Evolutionary conservation across 2,797 vertebrate species (phyloP).

Genomic region (Danio aesculapii): DNA sequence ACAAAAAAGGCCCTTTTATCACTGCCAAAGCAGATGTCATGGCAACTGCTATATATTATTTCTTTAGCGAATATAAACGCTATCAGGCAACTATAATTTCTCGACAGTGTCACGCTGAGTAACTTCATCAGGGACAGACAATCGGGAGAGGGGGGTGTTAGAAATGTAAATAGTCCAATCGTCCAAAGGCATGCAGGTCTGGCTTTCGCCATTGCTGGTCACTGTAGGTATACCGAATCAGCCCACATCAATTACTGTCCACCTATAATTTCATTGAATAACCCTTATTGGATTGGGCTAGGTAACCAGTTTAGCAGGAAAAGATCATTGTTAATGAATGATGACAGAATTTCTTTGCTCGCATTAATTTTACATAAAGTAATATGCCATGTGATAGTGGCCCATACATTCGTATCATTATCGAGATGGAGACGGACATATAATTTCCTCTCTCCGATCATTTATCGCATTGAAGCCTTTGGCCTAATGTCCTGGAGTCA

Average conservation of each 20-base stretch:
- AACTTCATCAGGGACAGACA: conserved; percentile 45
- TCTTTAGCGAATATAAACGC: conserved; percentile 52
- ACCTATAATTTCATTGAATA: conserved; percentile 55
- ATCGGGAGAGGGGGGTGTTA: conserved; percentile 10
- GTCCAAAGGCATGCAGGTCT: neutral
- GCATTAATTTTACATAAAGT: conserved; percentile 64
- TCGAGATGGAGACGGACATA: conserved; percentile 60
- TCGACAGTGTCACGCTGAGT: conserved; percentile 54
- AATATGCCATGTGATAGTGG: conserved; percentile 59
- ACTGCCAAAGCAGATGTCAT: conserved; percentile 67
- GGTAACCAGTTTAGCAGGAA: conserved; percentile 64
- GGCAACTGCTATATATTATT: conserved; percentile 69
- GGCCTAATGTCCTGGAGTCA: conserved; percentile 56
- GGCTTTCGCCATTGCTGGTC: conserved; percentile 13
- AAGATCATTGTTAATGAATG: conserved; percentile 65
- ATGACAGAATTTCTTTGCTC: conserved; percentile 62
- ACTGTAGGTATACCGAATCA: conserved; percentile 51
- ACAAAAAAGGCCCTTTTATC: conserved; percentile 66
- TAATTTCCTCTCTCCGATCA: conserved; percentile 60
- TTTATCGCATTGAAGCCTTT: conserved; percentile 58
- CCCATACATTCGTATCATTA: conserved; percentile 64
- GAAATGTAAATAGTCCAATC: conserved; percentile 35
- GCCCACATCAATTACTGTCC: conserved; percentile 60
- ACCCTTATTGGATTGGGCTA: conserved; percentile 61
- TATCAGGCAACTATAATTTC: conserved; percentile 62